Conservation (phyloP, 2,888 invertebrate species). For the Osedax fenrisi region DNA sequence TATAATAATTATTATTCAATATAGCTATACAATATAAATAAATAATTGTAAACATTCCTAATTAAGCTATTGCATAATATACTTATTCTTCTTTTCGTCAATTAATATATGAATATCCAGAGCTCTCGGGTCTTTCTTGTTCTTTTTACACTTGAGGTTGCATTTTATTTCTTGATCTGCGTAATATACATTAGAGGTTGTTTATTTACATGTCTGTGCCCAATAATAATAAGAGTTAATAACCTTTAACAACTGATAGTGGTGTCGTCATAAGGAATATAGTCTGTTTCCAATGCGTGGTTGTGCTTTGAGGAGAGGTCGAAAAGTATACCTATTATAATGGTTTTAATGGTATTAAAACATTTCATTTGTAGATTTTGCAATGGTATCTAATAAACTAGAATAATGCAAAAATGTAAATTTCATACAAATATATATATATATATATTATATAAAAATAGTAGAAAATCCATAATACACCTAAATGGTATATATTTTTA, state of each 20-base stretch:
- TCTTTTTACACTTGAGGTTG: constrained; percentile 63
- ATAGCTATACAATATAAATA: too few species aligned
- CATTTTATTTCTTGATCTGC: constrained; percentile 59
- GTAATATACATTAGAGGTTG: constrained; percentile 37
- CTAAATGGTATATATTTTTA: too few species aligned
- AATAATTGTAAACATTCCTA: too few species aligned
- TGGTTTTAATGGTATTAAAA: background rate
- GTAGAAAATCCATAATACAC: too few species aligned
- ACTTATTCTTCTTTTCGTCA: constrained; percentile 20
- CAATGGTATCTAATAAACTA: too few species aligned
- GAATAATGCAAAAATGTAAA: too few species aligned
- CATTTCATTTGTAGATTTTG: background rate
- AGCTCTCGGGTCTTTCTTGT: constrained; percentile 57
- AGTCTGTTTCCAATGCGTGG: constrained; percentile 67
- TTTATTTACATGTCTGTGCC: background rate
- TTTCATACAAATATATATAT: too few species aligned
- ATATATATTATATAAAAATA: too few species aligned
- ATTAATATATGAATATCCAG: constrained; percentile 30
- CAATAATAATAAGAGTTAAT: background rate
- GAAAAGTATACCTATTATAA: constrained; percentile 48
- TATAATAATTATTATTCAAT: too few species aligned
- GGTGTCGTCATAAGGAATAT: constrained; percentile 62
- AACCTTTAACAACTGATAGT: constrained; percentile 50
- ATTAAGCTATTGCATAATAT: constrained; percentile 31
- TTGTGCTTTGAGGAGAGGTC: constrained; percentile 55